Evolutionary conservation across 2,797 vertebrate genomes (phyloP), one percentile per base, ranked within the genome.

Genomic region (Amblyopsis hoosieri): DNA sequence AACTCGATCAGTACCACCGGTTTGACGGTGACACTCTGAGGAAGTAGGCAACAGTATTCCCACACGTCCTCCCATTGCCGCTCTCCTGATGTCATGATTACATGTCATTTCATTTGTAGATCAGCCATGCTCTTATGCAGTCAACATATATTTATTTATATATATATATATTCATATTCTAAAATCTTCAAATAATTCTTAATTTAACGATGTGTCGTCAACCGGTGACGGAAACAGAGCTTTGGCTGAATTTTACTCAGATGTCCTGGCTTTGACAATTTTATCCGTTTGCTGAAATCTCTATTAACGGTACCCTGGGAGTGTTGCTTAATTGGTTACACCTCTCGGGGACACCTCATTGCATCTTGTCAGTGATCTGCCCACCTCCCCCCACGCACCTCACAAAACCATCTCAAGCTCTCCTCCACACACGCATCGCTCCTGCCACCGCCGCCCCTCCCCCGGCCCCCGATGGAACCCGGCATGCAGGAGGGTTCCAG

Each of bases 271-370:
- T 59, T 67, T 54, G 5, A 47, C 69, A 85, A 62, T 87, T 81
- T 65, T 59, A 62, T 64, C 72, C 76, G 76, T 85, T 85, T 76
- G 73, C 66, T 79, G 69, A 80, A 71, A 80, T 81, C 64, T 61
- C 51, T 71, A 80, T 83, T 80, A 76, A 80, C 76, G 61, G 66
- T 82, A 82, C 81, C 82, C 78, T 75, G 78, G 79, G 85, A 88
- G 80, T 75, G 64, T 69, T 75, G 73, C 85, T 90, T 91, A 89
- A 92, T 92, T 92, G 89, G 87, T 89, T 91, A 88, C 88, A 90
- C 82, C 87, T 87, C 90, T 89, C 79, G 57, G 83, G 86, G 85
- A 85, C 78, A 75, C 82, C 82, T 87, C 84, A 70, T 87, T 64
- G 56, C 84, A 77, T 85, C 75, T 80, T 81, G 78, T 86, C 80